These are phyloP conservation scores for Tenthredo scrophulariae DNA, from an alignment of 2,888 invertebrate genomes.

Conservation along the genomic window DNA sequence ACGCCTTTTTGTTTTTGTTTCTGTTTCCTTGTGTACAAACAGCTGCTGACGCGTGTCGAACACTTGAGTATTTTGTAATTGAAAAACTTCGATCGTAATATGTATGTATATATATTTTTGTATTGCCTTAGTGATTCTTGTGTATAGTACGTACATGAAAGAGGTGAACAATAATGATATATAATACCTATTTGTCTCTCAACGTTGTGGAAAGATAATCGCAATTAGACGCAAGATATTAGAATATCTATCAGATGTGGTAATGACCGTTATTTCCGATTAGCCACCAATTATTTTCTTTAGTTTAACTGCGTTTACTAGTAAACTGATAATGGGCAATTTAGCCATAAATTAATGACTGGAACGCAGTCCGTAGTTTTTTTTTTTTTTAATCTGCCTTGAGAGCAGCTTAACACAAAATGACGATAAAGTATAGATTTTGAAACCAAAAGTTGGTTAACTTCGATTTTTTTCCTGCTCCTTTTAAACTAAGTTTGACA, in stretches of 20 bases:
- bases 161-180: conserved; percentile 3
- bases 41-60: background rate
- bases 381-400: background rate
- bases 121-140: conserved; percentile 12
- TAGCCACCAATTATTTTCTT: conserved; percentile 25
- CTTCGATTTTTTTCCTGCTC: background rate
- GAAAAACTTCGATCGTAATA: background rate
- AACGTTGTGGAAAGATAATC: background rate
- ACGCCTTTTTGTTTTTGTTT: background rate
- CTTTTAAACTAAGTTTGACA: background rate
- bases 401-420: conserved; percentile 8
- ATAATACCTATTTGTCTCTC: background rate
- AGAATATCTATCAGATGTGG: background rate
- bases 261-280: conserved; percentile 22
- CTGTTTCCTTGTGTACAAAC: background rate
- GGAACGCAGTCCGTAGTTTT: background rate
- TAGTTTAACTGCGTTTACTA: conserved; percentile 21
- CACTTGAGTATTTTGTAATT: background rate
- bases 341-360: conserved; percentile 7
- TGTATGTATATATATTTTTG: background rate
- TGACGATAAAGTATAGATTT: conserved; percentile 41
- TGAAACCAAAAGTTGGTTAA: background rate
- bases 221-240: background rate
- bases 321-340: background rate
- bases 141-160: background rate